phyloP scores from a whole-genome alignment of 2,888 invertebrate genomes.

The Ethmia dodecea region DNA sequence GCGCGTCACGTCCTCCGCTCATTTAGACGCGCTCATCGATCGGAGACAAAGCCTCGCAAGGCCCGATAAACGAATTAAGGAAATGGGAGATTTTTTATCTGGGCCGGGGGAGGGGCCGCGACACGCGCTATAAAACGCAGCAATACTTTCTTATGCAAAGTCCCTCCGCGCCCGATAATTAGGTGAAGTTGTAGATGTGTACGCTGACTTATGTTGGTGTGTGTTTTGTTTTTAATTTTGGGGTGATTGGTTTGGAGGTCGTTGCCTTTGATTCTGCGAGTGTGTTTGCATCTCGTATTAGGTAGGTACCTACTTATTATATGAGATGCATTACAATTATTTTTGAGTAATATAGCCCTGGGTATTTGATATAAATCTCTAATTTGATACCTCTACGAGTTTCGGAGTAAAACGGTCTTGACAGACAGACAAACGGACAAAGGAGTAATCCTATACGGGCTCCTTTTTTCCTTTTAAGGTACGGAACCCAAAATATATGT shows the following conservation, averaged over 20 bases:
- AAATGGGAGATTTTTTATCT: constrained; percentile 78
- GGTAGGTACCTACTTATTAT: too few relatives aligned
- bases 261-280: constrained; percentile 20
- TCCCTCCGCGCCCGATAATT: constrained; percentile 71
- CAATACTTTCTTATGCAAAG: constrained; percentile 77
- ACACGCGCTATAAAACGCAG: constrained; percentile 75
- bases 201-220: constrained; percentile 43
- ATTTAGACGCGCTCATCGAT: constrained; percentile 74
- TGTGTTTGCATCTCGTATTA: background rate
- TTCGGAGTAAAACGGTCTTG: too few relatives aligned
- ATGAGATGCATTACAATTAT: too few relatives aligned
- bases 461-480: too few relatives aligned
- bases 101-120: constrained; percentile 50
- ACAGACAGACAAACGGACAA: too few relatives aligned
- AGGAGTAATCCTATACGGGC: too few relatives aligned
- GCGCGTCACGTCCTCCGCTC: constrained; percentile 71
- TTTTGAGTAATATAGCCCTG: too few relatives aligned
- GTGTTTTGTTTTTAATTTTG: constrained; percentile 69
- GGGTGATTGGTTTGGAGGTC: constrained; percentile 18
- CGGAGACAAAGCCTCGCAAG: constrained; percentile 73
- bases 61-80: constrained; percentile 78
- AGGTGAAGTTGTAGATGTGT: constrained; percentile 60
- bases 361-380: too few relatives aligned
- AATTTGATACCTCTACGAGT: too few relatives aligned
- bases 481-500: too few relatives aligned